Base-by-base conservation (phyloP, 2,113 vertebrate genomes). In the Trichechus manatus region DNA sequence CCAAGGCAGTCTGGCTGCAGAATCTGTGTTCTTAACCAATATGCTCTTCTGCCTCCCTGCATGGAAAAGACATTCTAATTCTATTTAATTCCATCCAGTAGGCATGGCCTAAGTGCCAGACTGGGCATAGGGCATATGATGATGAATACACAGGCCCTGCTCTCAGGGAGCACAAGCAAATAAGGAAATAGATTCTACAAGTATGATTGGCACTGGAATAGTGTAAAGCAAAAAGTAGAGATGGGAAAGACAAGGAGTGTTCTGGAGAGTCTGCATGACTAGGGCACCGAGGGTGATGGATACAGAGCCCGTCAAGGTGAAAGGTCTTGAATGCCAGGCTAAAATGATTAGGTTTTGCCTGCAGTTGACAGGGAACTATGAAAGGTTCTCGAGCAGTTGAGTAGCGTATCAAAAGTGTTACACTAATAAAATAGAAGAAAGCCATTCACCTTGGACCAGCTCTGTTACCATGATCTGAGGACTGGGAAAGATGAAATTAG, bases 391-490 rank as follows among this genome's bases (percentile, higher is more conserved):
- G 44, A 87, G 27, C 9, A 64, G 29, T 0, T 22, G 10, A 87
- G n/a, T 2, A 61, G n/a, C 53, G 6, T 9, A 33, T 50, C 29
- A 36, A 66, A 89, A 82, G 47, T 75, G 25, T 44, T 92, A 36
- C 66, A 23, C 33, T 79, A 80, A 63, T 42, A n/a, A 61, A 72
- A 78, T 22, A 95, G 23, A 83, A 95, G 25, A 85, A 77, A 90
- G 5, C 1, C 0, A 44, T 75, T 80, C 36, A 17, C n/a, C 50
- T 66, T 42, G 36, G 25, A 90, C 11, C 25, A 14, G 5, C 59
- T 56, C 22, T 7, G 9, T 59, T 36, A 47, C 59, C 17, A 59
- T n/a, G 61, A 31, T 47, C 31, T 87, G 81, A 85, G 31, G n/a
- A 33, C 3, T 63, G n/a, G 61, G n/a, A 47, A 56, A 84, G 47